phyloP scores from a whole-genome alignment of 1,140 invertebrate species.

The Asbolus verrucosus region DNA sequence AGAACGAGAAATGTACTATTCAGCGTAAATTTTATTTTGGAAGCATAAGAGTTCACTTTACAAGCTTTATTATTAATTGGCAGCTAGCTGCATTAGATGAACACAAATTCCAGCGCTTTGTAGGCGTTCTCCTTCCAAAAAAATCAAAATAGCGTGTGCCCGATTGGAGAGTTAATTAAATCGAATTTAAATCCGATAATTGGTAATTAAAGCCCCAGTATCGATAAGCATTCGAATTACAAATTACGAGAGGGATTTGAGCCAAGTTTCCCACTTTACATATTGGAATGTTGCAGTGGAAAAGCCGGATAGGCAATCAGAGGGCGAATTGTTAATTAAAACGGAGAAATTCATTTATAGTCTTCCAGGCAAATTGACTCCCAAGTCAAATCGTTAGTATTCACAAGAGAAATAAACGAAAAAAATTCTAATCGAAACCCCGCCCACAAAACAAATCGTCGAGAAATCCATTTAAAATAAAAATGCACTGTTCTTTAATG shows the following conservation, averaged over 20 bases:
- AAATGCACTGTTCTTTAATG: too few species aligned
- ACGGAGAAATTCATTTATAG: slow-evolving; percentile 16
- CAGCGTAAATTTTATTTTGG: too few species aligned
- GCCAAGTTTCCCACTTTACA: slow-evolving; percentile 11
- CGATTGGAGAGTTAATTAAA: slow-evolving; percentile 26
- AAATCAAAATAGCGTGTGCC: background rate
- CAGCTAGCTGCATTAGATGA: too few species aligned
- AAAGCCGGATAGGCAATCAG: slow-evolving; percentile 41
- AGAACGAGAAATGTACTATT: background rate
- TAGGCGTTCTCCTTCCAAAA: slow-evolving; percentile 5
- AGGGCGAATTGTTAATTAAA: slow-evolving; percentile 31
- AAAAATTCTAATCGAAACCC: too few species aligned
- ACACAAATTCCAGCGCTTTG: background rate
- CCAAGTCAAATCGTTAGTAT: background rate
- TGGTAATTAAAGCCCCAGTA: slow-evolving; percentile 27
- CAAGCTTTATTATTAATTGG: too few species aligned
- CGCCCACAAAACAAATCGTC: too few species aligned
- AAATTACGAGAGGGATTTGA: slow-evolving; percentile 35
- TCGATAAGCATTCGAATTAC: slow-evolving; percentile 5
- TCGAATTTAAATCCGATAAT: slow-evolving; percentile 27
- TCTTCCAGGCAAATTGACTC: slow-evolving; percentile 14
- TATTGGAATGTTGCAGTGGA: slow-evolving; percentile 15
- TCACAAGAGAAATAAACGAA: too few species aligned
- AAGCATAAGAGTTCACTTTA: too few species aligned
- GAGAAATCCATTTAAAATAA: too few species aligned